These are phyloP conservation scores for Pithys albifrons DNA, from an alignment of 2,113 vertebrate species.

Conservation along the genomic window DNA sequence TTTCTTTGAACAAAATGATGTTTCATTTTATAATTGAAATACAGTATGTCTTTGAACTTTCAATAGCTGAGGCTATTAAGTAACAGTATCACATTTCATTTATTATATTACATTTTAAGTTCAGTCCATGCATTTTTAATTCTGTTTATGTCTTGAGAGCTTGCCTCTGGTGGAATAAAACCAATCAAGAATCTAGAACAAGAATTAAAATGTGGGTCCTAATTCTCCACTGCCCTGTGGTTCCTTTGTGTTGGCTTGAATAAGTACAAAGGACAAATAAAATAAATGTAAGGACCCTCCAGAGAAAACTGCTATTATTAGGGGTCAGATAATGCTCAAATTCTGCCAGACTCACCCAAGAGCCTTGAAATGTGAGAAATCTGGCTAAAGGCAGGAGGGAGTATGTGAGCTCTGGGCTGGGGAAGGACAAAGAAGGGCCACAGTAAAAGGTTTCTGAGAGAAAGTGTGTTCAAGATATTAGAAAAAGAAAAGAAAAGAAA, in stretches of 20 bases:
- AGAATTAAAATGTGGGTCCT: conserved; percentile 21
- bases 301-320: neutral
- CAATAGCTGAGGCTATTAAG: conserved; percentile 20
- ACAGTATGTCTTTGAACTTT: conserved; percentile 38
- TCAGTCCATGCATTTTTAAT: conserved; percentile 53
- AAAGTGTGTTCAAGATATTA: neutral
- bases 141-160: conserved; percentile 45
- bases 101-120: conserved; percentile 50
- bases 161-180: conserved; percentile 47
- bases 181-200: conserved; percentile 22
- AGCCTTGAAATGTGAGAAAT: neutral
- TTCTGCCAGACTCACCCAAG: neutral
- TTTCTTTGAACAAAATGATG: conserved; percentile 25
- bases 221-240: neutral
- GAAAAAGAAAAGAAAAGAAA: too few species aligned
- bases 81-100: conserved; percentile 37
- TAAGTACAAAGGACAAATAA: conserved; percentile 6
- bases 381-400: neutral
- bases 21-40: conserved; percentile 54
- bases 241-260: conserved; percentile 25
- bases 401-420: neutral
- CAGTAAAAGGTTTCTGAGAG: neutral
- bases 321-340: neutral
- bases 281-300: neutral
- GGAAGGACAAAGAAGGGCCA: neutral